Conservation (phyloP, 2,797 vertebrate species). For the Eupleurogrammus muticus region DNA sequence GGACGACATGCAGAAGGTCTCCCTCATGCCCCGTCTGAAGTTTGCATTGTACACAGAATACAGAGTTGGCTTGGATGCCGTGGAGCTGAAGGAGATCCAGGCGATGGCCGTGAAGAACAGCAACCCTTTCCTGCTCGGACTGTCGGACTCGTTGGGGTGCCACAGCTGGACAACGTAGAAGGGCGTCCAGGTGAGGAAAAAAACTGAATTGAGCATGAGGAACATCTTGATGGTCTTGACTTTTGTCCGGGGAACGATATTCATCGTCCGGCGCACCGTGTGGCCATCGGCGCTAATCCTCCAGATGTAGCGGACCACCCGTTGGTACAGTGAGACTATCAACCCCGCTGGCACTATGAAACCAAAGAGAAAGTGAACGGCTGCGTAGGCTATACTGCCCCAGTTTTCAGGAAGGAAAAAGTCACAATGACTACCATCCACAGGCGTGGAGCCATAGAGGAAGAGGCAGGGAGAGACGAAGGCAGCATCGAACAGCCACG, state of each 20-base stretch:
- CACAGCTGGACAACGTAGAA: conserved; percentile 92
- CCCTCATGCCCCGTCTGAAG: conserved; percentile 93
- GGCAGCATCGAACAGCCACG: conserved; percentile 87
- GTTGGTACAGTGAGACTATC: conserved; percentile 91
- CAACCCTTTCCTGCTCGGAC: conserved; percentile 80
- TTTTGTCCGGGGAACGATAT: conserved; percentile 95
- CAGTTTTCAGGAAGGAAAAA: conserved; percentile 90
- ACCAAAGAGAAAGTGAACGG: conserved; percentile 85
- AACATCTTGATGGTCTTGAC: conserved; percentile 99
- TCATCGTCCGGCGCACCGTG: conserved; percentile 92
- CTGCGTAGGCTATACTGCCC: conserved; percentile 84
- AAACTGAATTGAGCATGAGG: conserved; percentile 90
- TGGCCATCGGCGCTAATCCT: conserved; percentile 90
- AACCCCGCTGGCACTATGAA: conserved; percentile 87
- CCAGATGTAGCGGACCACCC: conserved; percentile 95
- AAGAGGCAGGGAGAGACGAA: conserved; percentile 88
- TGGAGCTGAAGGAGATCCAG: conserved; percentile 92
- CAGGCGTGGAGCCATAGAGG: conserved; percentile 82
- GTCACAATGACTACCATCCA: conserved; percentile 82
- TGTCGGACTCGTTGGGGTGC: conserved; percentile 84
- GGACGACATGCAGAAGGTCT: conserved; percentile 97
- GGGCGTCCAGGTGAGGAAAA: conserved; percentile 92
- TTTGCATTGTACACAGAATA: conserved; percentile 93
- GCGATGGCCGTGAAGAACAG: conserved; percentile 86
- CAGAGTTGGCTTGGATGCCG: conserved; percentile 91